Evolutionary conservation across 2,113 vertebrate species (phyloP).

Genomic region (Vireo altiloquus): DNA sequence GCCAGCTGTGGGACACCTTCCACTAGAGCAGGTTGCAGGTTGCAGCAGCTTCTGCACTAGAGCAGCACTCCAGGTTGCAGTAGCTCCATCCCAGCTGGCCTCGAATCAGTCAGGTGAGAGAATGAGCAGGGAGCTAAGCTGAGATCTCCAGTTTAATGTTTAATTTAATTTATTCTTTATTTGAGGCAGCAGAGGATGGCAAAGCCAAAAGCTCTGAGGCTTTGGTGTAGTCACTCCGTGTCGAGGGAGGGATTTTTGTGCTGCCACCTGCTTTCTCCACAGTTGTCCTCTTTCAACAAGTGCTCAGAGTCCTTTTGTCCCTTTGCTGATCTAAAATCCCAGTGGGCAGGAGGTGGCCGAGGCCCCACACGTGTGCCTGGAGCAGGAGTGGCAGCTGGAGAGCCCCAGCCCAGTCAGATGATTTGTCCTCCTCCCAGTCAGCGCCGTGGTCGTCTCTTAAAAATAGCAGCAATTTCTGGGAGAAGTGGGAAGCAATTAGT

Average conservation of each 20-base stretch:
- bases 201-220: not conserved
- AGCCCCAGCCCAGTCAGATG: not conserved
- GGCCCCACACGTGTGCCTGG: not conserved
- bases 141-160: not conserved
- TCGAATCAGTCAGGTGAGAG: not conserved
- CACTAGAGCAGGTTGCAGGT: not conserved
- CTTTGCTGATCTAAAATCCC: not conserved
- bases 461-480: constrained; percentile 45
- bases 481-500: constrained; percentile 37
- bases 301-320: constrained; percentile 6
- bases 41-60: too few relatives aligned
- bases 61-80: too few relatives aligned
- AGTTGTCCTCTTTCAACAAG: not conserved
- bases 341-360: not conserved
- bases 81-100: not conserved
- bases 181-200: not conserved
- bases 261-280: not conserved
- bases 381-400: constrained; percentile 17
- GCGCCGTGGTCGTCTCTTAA: not conserved
- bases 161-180: not conserved
- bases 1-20: not conserved
- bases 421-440: not conserved
- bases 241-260: not conserved
- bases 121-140: not conserved
- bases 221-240: accelerated